Evolutionary conservation across 2,113 vertebrate genomes (phyloP).

Genomic region (human (Homo sapiens)): DNA sequence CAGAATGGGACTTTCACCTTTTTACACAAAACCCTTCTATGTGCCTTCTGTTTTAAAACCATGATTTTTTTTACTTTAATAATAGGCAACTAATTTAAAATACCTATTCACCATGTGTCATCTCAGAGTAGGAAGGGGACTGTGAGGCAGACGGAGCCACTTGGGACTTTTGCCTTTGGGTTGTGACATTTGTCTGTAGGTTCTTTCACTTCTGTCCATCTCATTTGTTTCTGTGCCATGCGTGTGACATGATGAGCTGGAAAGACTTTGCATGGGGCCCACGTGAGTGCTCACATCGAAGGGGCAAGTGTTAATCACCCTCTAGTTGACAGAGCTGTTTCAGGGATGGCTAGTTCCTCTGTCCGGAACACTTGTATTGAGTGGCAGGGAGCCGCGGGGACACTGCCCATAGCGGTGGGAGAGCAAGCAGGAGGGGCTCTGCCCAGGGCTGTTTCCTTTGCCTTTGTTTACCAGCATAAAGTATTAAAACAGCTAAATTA

Average conservation of each 20-base stretch:
- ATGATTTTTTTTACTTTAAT: neutral
- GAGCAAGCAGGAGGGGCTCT: neutral
- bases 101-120: neutral
- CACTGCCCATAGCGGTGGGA: neutral
- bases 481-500: neutral
- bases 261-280: neutral
- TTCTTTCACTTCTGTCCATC: neutral
- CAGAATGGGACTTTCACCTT: neutral
- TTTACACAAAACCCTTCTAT: neutral
- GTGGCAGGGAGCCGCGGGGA: neutral
- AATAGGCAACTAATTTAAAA: neutral
- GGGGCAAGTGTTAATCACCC: neutral
- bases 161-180: neutral
- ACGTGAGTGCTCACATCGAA: too few relatives aligned
- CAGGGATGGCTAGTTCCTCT: neutral
- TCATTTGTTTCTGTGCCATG: neutral
- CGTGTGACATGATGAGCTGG: neutral
- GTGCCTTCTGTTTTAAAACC: neutral
- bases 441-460: neutral
- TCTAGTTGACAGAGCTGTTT: too few relatives aligned
- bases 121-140: neutral
- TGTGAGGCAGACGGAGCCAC: neutral
- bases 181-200: neutral
- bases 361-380: too few relatives aligned
- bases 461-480: neutral